Evolutionary conservation across 2,113 vertebrate genomes (phyloP), one percentile per base, ranked within the genome.

Genomic region (Chaetodon auriga): DNA sequence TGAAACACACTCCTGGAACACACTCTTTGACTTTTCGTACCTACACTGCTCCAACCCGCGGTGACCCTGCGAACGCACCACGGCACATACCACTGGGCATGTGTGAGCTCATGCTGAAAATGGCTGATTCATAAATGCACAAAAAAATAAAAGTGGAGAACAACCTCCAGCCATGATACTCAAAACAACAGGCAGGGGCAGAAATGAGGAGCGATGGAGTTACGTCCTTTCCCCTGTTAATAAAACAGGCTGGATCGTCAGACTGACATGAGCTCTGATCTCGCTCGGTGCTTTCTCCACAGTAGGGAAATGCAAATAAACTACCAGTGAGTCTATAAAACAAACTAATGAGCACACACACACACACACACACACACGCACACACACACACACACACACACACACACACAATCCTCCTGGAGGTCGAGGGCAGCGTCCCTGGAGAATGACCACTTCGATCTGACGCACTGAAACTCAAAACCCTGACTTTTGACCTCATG

Each of bases 1-100:
- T 87, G 81, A 90, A 92, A 90, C 68, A 57, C 41, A 75, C 46
- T 75, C 43, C 68, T 87, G 77, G 80, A 90, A 89, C 62, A 62
- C 35, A 72, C 55, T 61, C 45, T 81, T 81, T 79, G 68, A 90
- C 73, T 87, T 78, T 48, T 70, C 57, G 55, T 79, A 80, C 45
- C 71, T 69, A 74, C 60, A 77, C 62, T 75, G 57, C 74, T 77
- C 25, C 70, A 58, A 46, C 65, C 76, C 48, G 16, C 57, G 5
- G 45, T 80, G 72, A 89, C 71, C 83, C 73, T 65, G 68, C 0
- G 7, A 66, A 85, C 82, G 61, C 71, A 79, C 60, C 61, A 63
- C 54, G 63, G 38, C 69, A 80, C 63, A 76, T 19, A 66, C 41
- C 45, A 58, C 72, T 13, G 55, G 68, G 73, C 30, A 21, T 61